Evolutionary conservation across 2,888 invertebrate species (phyloP).

Genomic region (Mactromeris polynyma): DNA sequence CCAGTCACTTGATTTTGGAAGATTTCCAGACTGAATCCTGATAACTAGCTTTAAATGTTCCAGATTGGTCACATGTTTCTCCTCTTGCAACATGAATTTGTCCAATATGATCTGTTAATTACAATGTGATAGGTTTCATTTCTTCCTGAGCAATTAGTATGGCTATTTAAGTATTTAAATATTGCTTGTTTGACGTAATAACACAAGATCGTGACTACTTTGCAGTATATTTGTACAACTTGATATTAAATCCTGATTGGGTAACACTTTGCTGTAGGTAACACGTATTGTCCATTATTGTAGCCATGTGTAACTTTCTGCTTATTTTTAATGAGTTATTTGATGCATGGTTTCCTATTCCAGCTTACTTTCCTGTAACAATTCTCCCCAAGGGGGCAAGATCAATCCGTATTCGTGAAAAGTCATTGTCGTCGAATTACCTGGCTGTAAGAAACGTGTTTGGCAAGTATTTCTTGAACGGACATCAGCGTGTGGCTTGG

Average conservation of each 20-base stretch:
- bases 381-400: constrained; percentile 79
- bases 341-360: constrained; percentile 19
- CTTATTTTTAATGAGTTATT: background rate
- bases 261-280: background rate
- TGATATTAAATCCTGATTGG: background rate
- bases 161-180: background rate
- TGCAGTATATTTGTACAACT: background rate
- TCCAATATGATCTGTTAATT: background rate
- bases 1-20: background rate
- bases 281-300: background rate
- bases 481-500: constrained; percentile 97
- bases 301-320: background rate
- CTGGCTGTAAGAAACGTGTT: constrained; percentile 94
- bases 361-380: constrained; percentile 81
- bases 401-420: constrained; percentile 90
- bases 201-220: background rate
- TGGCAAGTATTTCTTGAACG: constrained; percentile 96
- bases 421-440: constrained; percentile 95
- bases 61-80: background rate
- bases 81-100: background rate
- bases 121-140: background rate
- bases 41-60: background rate
- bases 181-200: background rate
- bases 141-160: background rate
- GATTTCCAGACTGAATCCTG: background rate